Conservation (phyloP, 2,888 invertebrate species). For the Epinotia demarniana region DNA sequence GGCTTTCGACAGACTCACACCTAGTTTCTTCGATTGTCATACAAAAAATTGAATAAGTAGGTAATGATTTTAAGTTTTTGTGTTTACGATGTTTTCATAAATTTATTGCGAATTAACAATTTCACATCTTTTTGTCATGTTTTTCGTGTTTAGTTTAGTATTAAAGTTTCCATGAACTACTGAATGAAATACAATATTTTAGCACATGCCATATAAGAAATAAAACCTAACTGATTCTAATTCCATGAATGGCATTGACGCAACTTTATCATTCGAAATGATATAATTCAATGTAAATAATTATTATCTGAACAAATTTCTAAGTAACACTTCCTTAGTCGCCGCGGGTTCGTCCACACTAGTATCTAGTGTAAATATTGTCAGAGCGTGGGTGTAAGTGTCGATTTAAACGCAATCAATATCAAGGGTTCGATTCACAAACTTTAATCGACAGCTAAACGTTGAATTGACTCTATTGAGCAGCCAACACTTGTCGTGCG, state of each 20-base stretch:
- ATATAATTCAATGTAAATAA: constrained; percentile 64
- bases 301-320: constrained; percentile 77
- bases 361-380: constrained; percentile 78
- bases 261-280: constrained; percentile 43
- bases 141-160: too few relatives aligned
- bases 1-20: neutral
- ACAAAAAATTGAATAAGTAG: neutral
- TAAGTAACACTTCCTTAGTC: constrained; percentile 74
- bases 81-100: too few relatives aligned
- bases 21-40: neutral
- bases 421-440: constrained; percentile 53
- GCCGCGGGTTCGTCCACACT: constrained; percentile 56
- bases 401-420: constrained; percentile 75
- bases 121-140: neutral
- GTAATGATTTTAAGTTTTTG: neutral
- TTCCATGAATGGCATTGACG: constrained; percentile 28
- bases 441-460: constrained; percentile 49
- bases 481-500: constrained; percentile 24
- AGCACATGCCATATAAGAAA: neutral
- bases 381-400: constrained; percentile 75
- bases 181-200: neutral
- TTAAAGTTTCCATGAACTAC: neutral
- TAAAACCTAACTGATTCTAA: neutral
- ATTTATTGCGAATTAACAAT: too few relatives aligned
- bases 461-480: constrained; percentile 21